Base-by-base conservation (phyloP, 2,797 vertebrate genomes). In the Pipistrellus pipistrellus region DNA sequence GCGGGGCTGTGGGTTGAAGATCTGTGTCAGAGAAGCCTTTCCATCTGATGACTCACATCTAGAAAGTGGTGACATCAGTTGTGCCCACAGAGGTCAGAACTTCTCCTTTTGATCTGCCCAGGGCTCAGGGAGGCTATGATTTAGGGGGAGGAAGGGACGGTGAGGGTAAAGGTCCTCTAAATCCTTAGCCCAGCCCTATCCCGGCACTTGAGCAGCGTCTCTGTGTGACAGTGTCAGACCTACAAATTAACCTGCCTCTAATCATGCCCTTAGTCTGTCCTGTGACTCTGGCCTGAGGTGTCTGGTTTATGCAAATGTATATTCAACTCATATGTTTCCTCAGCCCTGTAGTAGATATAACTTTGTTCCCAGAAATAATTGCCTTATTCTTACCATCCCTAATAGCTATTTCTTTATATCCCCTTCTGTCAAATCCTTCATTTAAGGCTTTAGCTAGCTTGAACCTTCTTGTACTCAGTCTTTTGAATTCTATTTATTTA, bases 21-120 rank as follows among this genome's bases (percentile, higher is more conserved):
- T 94, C 73, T 93, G 48, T 91, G 90, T 95, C 88, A 84, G 90
- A 82, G 75, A 72, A 66, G 38, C 78, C 30, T 92, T 90, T 88
- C 48, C 59, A 35, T 87, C n/a, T 78, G 84, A 32, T 95, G 90
- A 90, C 86, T 96, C 91, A 95, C 38, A 89, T 95, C 88, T 87
- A 68, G 93, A 91, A 93, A 91, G 64, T 78, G 72, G 83, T 93
- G 88, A 87, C 75, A 68, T 94, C 72, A 96, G 59, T 44, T 81
- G 53, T 81, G 83, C 81, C 88, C 77, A 55, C 51, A 82, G 48
- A 95, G 69, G 71, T 77, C 72, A 94, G 21, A 95, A 86, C 86
- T 90, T 64, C 78, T 93, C 72, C 86, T 93, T 94, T 93, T 95
- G 89, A 90, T 92, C 46, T 88, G 53, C 44, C 1, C 0, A 72